These are phyloP conservation scores for Sinotaia quadrata DNA, from an alignment of 2,888 invertebrate genomes.

Conservation along the genomic window DNA sequence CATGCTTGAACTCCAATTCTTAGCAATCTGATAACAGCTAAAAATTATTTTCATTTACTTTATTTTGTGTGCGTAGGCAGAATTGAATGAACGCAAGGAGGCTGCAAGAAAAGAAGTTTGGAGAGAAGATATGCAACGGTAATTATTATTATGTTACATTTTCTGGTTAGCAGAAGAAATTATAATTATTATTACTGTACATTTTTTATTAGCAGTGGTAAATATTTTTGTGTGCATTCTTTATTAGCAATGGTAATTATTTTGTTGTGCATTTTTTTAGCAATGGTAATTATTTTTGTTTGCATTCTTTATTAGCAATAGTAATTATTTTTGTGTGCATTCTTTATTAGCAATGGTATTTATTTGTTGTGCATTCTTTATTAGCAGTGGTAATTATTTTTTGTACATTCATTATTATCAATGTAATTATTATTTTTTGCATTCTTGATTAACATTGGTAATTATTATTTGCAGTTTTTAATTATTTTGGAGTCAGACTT, in stretches of 20 bases:
- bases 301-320: not conserved
- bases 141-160: not conserved
- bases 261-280: not conserved
- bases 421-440: no score
- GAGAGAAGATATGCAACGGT: conserved; percentile 14
- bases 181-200: not conserved
- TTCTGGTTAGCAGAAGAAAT: not conserved
- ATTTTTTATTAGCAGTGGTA: not conserved
- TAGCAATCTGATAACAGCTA: not conserved
- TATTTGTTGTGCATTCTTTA: not conserved
- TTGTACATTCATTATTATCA: no score
- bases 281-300: not conserved
- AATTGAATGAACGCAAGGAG: not conserved
- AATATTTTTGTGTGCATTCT: not conserved
- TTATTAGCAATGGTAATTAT: not conserved
- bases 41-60: not conserved
- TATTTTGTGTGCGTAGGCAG: not conserved
- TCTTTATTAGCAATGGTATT: not conserved
- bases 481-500: no score
- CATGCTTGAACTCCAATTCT: no score
- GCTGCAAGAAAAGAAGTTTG: not conserved
- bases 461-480: no score
- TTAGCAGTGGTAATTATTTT: not conserved
- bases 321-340: not conserved
- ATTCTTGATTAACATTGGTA: not conserved